Base-by-base conservation (phyloP, 2,888 invertebrate species). In the Nomada fucata region DNA sequence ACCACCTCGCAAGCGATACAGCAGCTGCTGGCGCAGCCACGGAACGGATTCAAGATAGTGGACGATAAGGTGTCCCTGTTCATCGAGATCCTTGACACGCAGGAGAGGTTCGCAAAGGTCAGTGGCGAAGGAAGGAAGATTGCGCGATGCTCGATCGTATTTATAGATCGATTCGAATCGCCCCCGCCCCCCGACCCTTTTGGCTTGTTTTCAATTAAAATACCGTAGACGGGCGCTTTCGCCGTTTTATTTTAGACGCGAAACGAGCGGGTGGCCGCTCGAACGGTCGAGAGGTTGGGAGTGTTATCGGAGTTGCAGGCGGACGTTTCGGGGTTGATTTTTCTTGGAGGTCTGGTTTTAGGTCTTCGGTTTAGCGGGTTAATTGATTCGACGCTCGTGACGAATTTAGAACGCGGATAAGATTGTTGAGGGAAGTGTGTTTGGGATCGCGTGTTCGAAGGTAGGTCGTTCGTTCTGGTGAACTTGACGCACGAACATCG, bases 61-160 rank as follows among this genome's bases (percentile, higher is more conserved):
- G 97, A 97, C 91, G 97, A 97, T 94, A 96, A 97, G 92, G 95
- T 97, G 91, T 95, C 96, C 60, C 95, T 97, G 67, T 97, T 97
- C 94, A 96, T 97, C 92, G 97, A 97, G 91, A 97, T 97, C 90
- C 95, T 97, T 93, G 97, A 97, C 93, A 96, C 97, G 73, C 97
- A 97, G 95, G 97, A 97, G 93, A 95, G 96, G 92, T 96, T 97
- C 92, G 97, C 97, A 92, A 96, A 97, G 97, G 97, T 97, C 94
- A 94, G 92, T 91, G 84, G 77, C 53, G 68, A 63, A 9, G 52
- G 23, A 64, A n/a, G 29, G 61, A 26, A 42, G 67, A 23, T 53
- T 23, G 13, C 26, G n/a, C 70, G 57, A 73, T 76, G 86, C 82
- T 77, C 79, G 77, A 71, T n/a, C 36, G 72, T 82, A 79, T 84